A percentile compares a stretch with the other conserved stretches of the same genome.
Evolutionary conservation across 2,888 invertebrate genomes (phyloP).

Genomic region (Piscicola geometra): DNA sequence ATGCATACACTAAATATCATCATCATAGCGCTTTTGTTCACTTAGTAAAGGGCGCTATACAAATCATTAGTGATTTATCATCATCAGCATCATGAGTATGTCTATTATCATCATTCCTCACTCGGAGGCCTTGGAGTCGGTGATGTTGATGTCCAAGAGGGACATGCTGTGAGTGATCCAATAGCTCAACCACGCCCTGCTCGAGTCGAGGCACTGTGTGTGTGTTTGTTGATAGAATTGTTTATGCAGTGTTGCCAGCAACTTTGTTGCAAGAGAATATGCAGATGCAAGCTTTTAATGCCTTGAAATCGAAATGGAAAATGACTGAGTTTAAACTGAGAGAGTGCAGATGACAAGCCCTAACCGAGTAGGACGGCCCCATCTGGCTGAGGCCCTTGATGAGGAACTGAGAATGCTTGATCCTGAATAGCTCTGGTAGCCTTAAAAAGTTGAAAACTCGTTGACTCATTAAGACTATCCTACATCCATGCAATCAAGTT

Average conservation of each 20-base stretch:
- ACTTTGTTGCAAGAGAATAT: too few species aligned
- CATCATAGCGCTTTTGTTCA: not conserved
- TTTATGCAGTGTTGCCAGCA: not conserved
- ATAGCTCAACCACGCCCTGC: constrained; percentile 92
- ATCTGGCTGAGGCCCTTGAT: constrained; percentile 67
- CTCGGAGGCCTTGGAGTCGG: constrained; percentile 56
- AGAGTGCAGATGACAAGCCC: too few species aligned
- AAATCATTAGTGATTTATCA: too few species aligned
- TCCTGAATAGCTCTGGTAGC: constrained; percentile 62
- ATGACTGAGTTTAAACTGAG: too few species aligned
- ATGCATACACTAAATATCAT: not conserved
- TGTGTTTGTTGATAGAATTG: not conserved
- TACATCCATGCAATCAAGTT: too few species aligned
- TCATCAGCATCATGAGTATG: too few species aligned
- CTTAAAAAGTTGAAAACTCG: constrained; percentile 41
- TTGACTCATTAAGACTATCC: too few species aligned
- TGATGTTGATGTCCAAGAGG: constrained; percentile 66
- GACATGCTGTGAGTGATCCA: constrained; percentile 90
- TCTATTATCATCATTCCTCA: constrained; percentile 43
- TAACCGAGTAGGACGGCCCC: constrained; percentile 67
- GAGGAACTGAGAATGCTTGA: constrained; percentile 66
- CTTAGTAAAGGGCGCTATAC: too few species aligned
- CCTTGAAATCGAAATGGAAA: not conserved
- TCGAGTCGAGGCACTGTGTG: constrained; percentile 70
- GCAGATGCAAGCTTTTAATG: not conserved